Conservation (phyloP, 2,888 invertebrate species). For the Nymphalis c-album region DNA sequence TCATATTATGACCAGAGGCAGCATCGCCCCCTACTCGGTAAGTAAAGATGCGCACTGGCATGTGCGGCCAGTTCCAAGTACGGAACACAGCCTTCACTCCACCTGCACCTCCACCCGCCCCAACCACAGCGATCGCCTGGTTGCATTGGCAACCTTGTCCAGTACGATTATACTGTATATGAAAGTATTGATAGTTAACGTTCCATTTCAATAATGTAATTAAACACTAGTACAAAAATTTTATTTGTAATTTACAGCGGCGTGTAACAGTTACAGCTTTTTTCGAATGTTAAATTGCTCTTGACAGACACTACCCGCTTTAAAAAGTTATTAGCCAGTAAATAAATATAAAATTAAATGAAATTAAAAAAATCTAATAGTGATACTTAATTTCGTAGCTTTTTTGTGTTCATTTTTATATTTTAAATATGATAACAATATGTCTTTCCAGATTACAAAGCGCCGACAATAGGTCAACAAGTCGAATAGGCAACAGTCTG, state of each 20-base stretch:
- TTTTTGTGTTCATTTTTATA: too few relatives aligned
- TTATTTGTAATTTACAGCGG: too few relatives aligned
- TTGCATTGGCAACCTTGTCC: conserved; percentile 96
- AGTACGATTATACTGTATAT: conserved; percentile 87
- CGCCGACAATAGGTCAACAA: conserved; percentile 15
- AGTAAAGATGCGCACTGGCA: conserved; percentile 97
- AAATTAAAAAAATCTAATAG: too few relatives aligned
- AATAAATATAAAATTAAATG: too few relatives aligned
- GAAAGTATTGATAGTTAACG: not conserved
- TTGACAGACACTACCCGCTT: too few relatives aligned
- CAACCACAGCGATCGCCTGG: conserved; percentile 98
- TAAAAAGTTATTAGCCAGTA: too few relatives aligned
- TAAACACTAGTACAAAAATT: too few relatives aligned
- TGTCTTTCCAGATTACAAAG: not conserved
- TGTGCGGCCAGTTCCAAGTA: conserved; percentile 95
- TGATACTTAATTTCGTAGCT: too few relatives aligned
- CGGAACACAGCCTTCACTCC: conserved; percentile 84
- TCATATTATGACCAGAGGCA: conserved; percentile 90
- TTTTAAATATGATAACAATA: not conserved
- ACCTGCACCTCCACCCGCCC: conserved; percentile 94
- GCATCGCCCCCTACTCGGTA: conserved; percentile 97
- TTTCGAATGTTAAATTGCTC: too few relatives aligned
- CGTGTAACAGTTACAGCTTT: too few relatives aligned
- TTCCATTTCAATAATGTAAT: too few relatives aligned
- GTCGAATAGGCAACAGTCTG: conserved; percentile 19